Evolutionary conservation across 1,140 invertebrate species (phyloP), one percentile per base, ranked within the genome.

Genomic region (Penaeus japonicus): DNA sequence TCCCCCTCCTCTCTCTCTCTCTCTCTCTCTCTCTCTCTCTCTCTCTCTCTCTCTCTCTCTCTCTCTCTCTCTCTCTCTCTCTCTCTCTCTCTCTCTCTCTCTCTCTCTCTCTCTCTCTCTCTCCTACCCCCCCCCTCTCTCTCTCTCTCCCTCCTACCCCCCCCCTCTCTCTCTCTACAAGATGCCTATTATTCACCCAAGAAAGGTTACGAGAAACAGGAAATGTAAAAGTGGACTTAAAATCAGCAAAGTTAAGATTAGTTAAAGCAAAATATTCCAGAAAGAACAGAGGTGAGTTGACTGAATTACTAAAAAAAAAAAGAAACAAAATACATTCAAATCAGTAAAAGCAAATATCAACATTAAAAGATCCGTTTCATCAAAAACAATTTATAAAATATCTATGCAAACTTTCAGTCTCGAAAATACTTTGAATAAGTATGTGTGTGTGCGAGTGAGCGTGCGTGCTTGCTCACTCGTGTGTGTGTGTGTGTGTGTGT

Each of bases 1-100:
- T 32, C 35, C 73, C 35, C 73, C 35, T 32, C 35, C 73, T 77
- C 20, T 77, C 73, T 77, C 73, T 77, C 73, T 77, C 73, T 77
- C 20, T 77, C 73, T 77, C 73, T 77, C 73, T 77, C 73, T 77
- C 73, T 77, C 73, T 77, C 73, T 77, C 73, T 77, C 30, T 77
- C 73, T 77, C 73, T 77, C 73, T 77, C 73, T 77, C 73, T 77
- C 73, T 77, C 73, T 77, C 73, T 77, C 73, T 77, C 73, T 77
- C 73, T 77, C 73, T 77, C 73, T 77, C 73, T 77, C 73, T 77
- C 73, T 77, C 73, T 77, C 73, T 77, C 73, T 77, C 73, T 77
- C 73, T 77, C 73, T 77, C 73, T 75, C 73, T 4, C 73, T 4
- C 73, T 4, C 73, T 4, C 73, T 4, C 73, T 4, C 73, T 4